phyloP scores from a whole-genome alignment of 1,140 invertebrate genomes.

The Saccostrea glomerata region DNA sequence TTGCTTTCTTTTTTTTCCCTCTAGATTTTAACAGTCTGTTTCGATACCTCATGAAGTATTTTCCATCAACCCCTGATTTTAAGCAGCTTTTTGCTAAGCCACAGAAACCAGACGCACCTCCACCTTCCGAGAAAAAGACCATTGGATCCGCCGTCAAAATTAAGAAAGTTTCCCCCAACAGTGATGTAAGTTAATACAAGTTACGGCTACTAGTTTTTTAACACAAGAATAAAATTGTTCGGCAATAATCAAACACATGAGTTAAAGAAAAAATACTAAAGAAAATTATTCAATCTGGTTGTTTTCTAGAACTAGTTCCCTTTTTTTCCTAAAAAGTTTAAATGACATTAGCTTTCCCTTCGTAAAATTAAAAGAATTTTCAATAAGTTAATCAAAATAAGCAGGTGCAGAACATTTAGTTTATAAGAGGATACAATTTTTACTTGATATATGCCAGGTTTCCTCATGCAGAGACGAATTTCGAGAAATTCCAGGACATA shows the following conservation, averaged over 20 bases:
- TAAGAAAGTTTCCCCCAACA: background rate
- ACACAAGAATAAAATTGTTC: background rate
- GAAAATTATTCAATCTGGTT: too few relatives aligned
- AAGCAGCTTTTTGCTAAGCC: background rate
- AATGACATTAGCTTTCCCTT: too few relatives aligned
- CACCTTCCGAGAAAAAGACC: background rate
- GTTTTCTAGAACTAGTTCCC: too few relatives aligned
- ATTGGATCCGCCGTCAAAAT: background rate
- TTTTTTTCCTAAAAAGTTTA: too few relatives aligned
- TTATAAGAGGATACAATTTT: too few relatives aligned
- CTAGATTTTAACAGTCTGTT: background rate
- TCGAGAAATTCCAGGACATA: background rate
- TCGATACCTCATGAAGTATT: constrained; percentile 17
- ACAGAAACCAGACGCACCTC: background rate
- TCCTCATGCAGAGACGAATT: background rate
- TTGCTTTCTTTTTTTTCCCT: background rate
- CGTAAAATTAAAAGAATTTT: too few relatives aligned
- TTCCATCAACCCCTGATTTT: background rate
- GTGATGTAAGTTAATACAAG: background rate
- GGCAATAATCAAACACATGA: too few relatives aligned
- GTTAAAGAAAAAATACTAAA: too few relatives aligned
- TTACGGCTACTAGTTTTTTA: background rate
- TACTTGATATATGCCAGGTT: background rate
- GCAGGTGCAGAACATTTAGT: too few relatives aligned
- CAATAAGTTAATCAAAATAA: too few relatives aligned